A percentile compares a stretch with the other conserved stretches of the same genome.
phyloP scores from a whole-genome alignment of 2,888 invertebrate genomes.

The Apamea epomidion region DNA sequence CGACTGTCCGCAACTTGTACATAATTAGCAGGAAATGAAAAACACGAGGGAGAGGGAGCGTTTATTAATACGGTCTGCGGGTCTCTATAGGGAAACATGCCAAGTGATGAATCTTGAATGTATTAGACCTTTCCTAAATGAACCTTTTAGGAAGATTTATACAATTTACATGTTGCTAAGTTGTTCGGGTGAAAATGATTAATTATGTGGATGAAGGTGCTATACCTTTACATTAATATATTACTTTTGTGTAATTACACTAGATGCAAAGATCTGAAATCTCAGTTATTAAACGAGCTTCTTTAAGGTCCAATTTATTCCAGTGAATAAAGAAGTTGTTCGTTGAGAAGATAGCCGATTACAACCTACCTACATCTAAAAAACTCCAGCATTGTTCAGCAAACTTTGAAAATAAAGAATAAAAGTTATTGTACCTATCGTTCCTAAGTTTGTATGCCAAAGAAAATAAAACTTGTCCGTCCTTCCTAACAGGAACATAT shows the following conservation, averaged over 20 bases:
- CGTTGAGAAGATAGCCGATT: neutral
- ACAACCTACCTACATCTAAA: neutral
- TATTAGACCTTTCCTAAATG: neutral
- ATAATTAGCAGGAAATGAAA: neutral
- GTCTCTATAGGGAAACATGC: neutral
- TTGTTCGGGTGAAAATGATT: neutral
- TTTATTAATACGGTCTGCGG: neutral
- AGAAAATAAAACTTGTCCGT: neutral
- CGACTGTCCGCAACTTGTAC: neutral
- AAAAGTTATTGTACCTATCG: neutral
- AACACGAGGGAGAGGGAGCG: neutral
- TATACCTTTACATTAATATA: neutral
- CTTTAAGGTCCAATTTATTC: neutral
- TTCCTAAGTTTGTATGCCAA: neutral
- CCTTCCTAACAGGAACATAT: neutral
- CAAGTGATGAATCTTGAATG: neutral
- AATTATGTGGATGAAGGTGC: neutral
- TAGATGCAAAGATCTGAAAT: no score
- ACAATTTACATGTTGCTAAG: neutral
- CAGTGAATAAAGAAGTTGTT: neutral
- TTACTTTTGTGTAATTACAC: neutral
- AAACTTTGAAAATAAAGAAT: neutral
- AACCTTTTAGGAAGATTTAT: neutral
- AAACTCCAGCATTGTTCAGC: neutral
- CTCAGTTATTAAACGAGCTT: neutral